Conservation (phyloP, 2,113 vertebrate genomes). For the Strigops habroptila region DNA sequence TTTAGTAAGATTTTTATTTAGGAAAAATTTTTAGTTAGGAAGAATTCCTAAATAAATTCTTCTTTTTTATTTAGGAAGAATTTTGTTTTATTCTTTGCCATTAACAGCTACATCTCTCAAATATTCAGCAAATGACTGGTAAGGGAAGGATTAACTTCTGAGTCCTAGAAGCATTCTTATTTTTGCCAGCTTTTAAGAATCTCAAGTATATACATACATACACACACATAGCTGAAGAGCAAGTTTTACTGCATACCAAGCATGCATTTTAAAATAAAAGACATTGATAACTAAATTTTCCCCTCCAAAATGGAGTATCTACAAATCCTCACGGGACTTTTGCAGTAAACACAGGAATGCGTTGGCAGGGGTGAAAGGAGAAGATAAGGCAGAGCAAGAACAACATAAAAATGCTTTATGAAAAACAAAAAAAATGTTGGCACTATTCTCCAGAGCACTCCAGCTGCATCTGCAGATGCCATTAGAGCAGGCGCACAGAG, state of each 20-base stretch:
- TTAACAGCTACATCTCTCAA: not conserved
- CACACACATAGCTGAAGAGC: not conserved
- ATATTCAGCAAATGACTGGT: not conserved
- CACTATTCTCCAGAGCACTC: not conserved
- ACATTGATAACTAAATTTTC: not conserved
- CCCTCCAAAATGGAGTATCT: not conserved
- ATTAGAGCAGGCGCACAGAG: not conserved
- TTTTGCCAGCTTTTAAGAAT: not conserved
- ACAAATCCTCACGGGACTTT: not conserved
- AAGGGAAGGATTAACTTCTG: not conserved
- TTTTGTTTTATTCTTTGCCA: not conserved
- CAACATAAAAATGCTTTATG: not conserved
- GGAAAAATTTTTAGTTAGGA: not conserved
- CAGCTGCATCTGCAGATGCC: not conserved
- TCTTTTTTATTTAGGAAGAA: not conserved
- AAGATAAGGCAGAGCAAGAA: not conserved
- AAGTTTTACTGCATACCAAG: not conserved
- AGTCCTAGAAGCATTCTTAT: not conserved
- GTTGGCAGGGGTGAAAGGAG: not conserved
- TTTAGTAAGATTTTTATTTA: not conserved
- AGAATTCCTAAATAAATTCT: too few relatives aligned
- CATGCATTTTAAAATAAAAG: not conserved
- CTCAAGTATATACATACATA: not conserved
- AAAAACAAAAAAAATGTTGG: not conserved
- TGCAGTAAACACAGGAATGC: not conserved